These are phyloP conservation scores for Stenolophus ochropezus DNA, from an alignment of 2,888 invertebrate species.

Conservation along the genomic window DNA sequence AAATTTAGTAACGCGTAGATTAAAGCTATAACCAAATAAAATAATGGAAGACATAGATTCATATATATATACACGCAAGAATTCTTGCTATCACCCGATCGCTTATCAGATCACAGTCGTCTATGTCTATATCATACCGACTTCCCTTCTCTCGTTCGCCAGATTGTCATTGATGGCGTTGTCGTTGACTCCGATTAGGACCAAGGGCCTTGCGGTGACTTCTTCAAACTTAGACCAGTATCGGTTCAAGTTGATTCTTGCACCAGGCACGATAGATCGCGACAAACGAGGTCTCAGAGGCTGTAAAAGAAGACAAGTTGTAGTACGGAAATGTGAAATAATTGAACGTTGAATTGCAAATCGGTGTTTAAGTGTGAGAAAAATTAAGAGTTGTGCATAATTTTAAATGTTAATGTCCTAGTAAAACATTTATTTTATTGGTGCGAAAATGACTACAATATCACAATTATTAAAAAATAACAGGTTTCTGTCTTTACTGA, in stretches of 20 bases:
- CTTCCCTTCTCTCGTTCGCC: slow-evolving; percentile 77
- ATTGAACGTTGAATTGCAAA: too few relatives aligned
- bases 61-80: neutral
- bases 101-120: neutral
- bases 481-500: too few relatives aligned
- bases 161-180: slow-evolving; percentile 77
- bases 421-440: too few relatives aligned
- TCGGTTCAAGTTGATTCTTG: slow-evolving; percentile 79
- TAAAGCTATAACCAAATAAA: slow-evolving; percentile 34
- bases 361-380: too few relatives aligned
- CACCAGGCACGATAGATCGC: slow-evolving; percentile 75
- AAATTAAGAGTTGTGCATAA: too few relatives aligned
- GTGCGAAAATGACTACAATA: too few relatives aligned
- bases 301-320: slow-evolving; percentile 75
- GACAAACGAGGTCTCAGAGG: slow-evolving; percentile 77
- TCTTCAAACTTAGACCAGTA: slow-evolving; percentile 80
- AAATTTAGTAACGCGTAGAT: too few relatives aligned
- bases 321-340: too few relatives aligned
- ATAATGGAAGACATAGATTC: slow-evolving; percentile 53
- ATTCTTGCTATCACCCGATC: neutral
- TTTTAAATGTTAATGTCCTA: too few relatives aligned
- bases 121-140: slow-evolving; percentile 74
- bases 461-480: too few relatives aligned
- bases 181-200: slow-evolving; percentile 72
- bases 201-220: slow-evolving; percentile 74